Base-by-base conservation (phyloP, 2,797 vertebrate genomes). In the Schizopygopsis pylzovi region DNA sequence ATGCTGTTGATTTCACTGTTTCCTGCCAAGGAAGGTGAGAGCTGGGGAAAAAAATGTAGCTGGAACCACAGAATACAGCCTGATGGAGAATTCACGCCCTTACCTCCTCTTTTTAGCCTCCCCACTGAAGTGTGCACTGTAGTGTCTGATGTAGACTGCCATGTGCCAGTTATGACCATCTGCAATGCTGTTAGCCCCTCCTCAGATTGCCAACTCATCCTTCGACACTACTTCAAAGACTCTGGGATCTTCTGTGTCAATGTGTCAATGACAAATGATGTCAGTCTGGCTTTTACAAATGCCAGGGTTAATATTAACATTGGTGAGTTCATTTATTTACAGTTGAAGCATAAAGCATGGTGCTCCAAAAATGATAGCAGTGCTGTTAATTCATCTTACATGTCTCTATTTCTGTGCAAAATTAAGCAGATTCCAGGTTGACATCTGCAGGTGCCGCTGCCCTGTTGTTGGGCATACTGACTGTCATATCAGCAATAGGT, bases 211-310 rank as follows among this genome's bases (percentile, higher is more conserved):
- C 94, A 96, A 89, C 91, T 98, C 83, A 94, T 98, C 71, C 89
- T 99, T 83, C 95, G 95, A 52, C 97, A 97, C 91, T 93, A 93
- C 89, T 96, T 99, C 92, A 96, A 96, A 4, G 89, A 94, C 56
- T 96, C 96, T 0, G 98, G 98, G 0, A 90, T 95, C 89, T 98
- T 96, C 92, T 99, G 98, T 92, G 95, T 98, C 90, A 98, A 98
- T 33, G 95, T 99, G 88, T 97, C 97, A 33, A 84, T 99, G 95
- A 94, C 96, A 87, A 96, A 97, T 71, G 95, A 96, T 12, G 95
- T 96, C 87, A 96, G 97, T 84, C 91, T 98, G 85, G 97, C 97
- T 1, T 90, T 94, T 86, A 93, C 96, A 83, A 98, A 94, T 87
- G 93, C 98, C 73, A 97, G 94, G 49, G 93, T 99, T 87, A 93